Conservation (phyloP, 2,797 vertebrate species). For the Hyperoplus immaculatus region DNA sequence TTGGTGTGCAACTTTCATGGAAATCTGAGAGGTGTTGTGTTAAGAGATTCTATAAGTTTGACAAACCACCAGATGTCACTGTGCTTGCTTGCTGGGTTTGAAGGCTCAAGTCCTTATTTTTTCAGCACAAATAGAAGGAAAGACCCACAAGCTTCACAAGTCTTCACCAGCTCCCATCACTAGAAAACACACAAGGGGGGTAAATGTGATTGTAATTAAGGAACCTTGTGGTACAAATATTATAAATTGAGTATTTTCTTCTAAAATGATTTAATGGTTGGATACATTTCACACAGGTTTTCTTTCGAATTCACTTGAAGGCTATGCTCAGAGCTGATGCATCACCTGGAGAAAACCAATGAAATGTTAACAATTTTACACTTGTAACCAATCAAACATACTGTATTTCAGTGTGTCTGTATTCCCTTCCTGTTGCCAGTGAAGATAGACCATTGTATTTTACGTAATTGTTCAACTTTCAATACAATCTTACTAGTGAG, state of each 20-base stretch:
- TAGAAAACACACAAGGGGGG: not conserved
- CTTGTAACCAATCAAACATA: slow-evolving; percentile 4
- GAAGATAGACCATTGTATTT: slow-evolving; percentile 42
- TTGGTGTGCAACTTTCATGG: too few relatives aligned
- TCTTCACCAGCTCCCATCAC: too few relatives aligned
- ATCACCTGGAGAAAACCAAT: slow-evolving; percentile 7
- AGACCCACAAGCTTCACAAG: too few relatives aligned
- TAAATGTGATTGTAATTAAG: not conserved
- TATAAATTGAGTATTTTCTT: not conserved
- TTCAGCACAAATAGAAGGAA: too few relatives aligned
- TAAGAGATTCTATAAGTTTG: too few relatives aligned
- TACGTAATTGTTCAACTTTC: slow-evolving; percentile 46
- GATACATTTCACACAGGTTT: slow-evolving; percentile 1
- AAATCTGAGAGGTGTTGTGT: too few relatives aligned
- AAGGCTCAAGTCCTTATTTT: too few relatives aligned
- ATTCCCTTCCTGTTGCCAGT: slow-evolving; percentile 19
- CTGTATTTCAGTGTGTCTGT: slow-evolving; percentile 1
- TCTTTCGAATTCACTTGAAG: not conserved
- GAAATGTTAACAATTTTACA: not conserved
- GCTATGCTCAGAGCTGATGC: not conserved
- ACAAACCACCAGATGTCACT: too few relatives aligned
- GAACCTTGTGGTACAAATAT: not conserved
- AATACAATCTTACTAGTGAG: slow-evolving; percentile 48
- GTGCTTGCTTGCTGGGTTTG: too few relatives aligned
- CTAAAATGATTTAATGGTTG: not conserved